phyloP scores from a whole-genome alignment of 2,888 invertebrate genomes.

The Hirtodrosophila duncani region DNA sequence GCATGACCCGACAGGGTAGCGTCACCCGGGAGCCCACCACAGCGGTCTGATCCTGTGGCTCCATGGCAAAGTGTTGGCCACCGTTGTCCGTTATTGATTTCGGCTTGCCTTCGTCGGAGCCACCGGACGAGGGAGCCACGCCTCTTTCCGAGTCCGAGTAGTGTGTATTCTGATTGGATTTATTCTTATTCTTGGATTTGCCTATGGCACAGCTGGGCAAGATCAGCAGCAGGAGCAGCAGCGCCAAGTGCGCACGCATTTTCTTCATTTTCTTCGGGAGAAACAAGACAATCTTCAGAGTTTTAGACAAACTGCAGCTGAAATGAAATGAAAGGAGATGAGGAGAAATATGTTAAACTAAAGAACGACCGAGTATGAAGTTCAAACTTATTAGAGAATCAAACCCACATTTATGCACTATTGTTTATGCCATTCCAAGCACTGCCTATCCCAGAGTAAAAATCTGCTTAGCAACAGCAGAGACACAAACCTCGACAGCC shows the following conservation, averaged over 20 bases:
- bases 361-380: conserved; percentile 57
- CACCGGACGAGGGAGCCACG: neutral
- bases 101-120: conserved; percentile 48
- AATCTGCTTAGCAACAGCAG: no score
- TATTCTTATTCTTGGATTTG: conserved; percentile 79
- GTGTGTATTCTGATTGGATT: conserved; percentile 52
- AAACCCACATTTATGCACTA: no score
- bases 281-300: no score
- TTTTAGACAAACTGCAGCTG: conserved; percentile 17
- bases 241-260: conserved; percentile 22
- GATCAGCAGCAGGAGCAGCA: conserved; percentile 39
- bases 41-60: conserved; percentile 94
- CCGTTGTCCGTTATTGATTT: conserved; percentile 45
- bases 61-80: conserved; percentile 91
- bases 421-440: no score
- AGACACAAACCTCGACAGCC: no score
- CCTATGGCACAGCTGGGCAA: conserved; percentile 34
- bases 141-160: conserved; percentile 15
- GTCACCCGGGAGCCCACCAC: conserved; percentile 93
- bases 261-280: conserved; percentile 23
- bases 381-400: conserved; percentile 41
- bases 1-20: conserved; percentile 92
- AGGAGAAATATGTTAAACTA: conserved; percentile 5
- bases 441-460: no score
- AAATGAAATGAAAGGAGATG: neutral